Evolutionary conservation across 92 coral and sea anemone species (phyloP).

Genomic region (Plumapathes pennacea): DNA sequence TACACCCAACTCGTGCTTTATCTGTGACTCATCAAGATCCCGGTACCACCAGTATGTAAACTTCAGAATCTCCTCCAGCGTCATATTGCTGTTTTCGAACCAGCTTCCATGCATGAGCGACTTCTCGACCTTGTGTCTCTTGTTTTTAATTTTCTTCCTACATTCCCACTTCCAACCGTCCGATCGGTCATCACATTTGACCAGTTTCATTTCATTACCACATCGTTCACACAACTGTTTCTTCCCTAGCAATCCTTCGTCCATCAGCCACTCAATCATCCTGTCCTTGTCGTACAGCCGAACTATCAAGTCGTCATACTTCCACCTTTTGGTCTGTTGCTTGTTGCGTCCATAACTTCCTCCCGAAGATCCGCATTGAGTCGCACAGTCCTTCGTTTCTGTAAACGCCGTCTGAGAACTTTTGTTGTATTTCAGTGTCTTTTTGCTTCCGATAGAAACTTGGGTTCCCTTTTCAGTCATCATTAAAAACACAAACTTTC

Average conservation of each 20-base stretch:
- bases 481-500: too few relatives aligned
- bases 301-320: slow-evolving; percentile 20
- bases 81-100: slow-evolving; percentile 46
- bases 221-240: slow-evolving; percentile 27
- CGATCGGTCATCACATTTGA: slow-evolving; percentile 10
- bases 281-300: slow-evolving; percentile 16
- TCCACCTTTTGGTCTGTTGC: slow-evolving; percentile 16
- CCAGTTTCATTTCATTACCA: slow-evolving; percentile 20
- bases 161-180: slow-evolving; percentile 42
- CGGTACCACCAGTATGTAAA: slow-evolving; percentile 59
- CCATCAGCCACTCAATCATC: slow-evolving; percentile 47
- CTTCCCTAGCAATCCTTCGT: slow-evolving; percentile 31
- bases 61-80: slow-evolving; percentile 33
- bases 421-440: slow-evolving; percentile 9
- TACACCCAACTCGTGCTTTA: slow-evolving; percentile 13
- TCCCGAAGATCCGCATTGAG: slow-evolving; percentile 1
- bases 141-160: not conserved
- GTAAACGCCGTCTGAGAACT: slow-evolving; percentile 19
- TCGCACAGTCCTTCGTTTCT: not conserved
- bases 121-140: slow-evolving; percentile 24
- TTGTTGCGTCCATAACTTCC: too few relatives aligned
- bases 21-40: slow-evolving; percentile 38
- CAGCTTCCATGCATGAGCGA: slow-evolving; percentile 35
- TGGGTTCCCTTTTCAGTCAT: slow-evolving; percentile 25
- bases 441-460: slow-evolving; percentile 17